Conservation (phyloP, 2,113 vertebrate species). For the Tachycineta bicolor region DNA sequence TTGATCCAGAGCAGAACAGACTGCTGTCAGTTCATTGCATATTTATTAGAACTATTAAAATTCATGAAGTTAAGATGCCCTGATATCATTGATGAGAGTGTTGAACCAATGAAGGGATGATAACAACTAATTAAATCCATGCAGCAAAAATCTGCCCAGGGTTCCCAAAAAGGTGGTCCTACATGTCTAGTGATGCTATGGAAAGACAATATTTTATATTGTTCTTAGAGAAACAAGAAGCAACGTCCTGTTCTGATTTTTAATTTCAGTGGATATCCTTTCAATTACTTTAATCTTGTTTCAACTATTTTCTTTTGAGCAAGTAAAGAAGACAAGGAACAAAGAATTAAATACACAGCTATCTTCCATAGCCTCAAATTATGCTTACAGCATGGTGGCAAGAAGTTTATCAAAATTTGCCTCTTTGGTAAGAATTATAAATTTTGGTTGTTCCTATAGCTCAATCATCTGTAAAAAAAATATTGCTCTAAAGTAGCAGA, state of each 20-base stretch:
- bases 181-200: background rate
- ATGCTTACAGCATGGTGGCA: background rate
- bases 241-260: background rate
- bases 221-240: background rate
- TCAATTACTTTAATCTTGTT: background rate
- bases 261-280: background rate
- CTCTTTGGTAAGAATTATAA: background rate
- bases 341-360: background rate
- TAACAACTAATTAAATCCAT: background rate
- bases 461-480: background rate
- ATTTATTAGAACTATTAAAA: conserved; percentile 25
- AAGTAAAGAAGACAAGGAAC: background rate
- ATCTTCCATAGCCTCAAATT: background rate
- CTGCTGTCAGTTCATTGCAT: background rate
- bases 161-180: background rate
- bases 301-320: background rate
- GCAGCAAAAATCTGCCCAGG: background rate
- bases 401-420: background rate
- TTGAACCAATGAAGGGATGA: background rate
- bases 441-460: background rate
- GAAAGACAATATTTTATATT: background rate
- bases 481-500: background rate
- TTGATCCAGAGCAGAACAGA: background rate
- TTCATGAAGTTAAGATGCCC: background rate
- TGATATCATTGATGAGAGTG: background rate